Evolutionary conservation across 2,888 invertebrate species (phyloP).

Genomic region (Drosophila niveifrons): DNA sequence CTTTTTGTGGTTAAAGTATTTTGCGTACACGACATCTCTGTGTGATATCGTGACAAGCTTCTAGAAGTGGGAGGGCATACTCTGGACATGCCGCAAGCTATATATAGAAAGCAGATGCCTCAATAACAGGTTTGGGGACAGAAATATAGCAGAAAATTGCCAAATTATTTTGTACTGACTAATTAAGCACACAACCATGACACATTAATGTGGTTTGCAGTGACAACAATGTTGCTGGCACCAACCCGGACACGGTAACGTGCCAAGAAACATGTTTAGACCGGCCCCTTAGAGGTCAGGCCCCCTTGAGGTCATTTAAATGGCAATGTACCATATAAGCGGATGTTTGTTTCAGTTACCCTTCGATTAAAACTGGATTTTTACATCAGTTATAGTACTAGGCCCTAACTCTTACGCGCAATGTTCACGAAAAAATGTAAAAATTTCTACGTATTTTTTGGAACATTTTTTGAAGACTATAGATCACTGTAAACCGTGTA

Average conservation of each 20-base stretch:
- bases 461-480: background rate
- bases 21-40: constrained; percentile 49
- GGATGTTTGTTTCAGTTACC: background rate
- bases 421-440: background rate
- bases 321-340: constrained; percentile 4
- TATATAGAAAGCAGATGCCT: constrained; percentile 44
- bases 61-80: constrained; percentile 62
- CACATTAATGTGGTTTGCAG: constrained; percentile 39
- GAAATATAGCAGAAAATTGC: constrained; percentile 29
- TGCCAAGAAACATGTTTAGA: constrained; percentile 3
- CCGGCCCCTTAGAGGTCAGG: constrained; percentile 42
- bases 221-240: constrained; percentile 28
- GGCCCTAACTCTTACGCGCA: background rate
- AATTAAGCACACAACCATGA: constrained; percentile 36
- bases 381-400: background rate
- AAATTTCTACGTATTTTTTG: constrained; percentile 9
- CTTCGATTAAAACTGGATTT: constrained; percentile 9
- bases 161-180: constrained; percentile 35
- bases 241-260: constrained; percentile 11
- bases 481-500: constrained; percentile 45
- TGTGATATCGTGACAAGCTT: constrained; percentile 60
- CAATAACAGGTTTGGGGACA: constrained; percentile 34
- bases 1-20: constrained; percentile 62
- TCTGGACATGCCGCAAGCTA: constrained; percentile 32
- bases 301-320: constrained; percentile 20